Evolutionary conservation across 2,888 invertebrate species (phyloP), one percentile per base, ranked within the genome.

Genomic region (Alviniconcha strummeri): DNA sequence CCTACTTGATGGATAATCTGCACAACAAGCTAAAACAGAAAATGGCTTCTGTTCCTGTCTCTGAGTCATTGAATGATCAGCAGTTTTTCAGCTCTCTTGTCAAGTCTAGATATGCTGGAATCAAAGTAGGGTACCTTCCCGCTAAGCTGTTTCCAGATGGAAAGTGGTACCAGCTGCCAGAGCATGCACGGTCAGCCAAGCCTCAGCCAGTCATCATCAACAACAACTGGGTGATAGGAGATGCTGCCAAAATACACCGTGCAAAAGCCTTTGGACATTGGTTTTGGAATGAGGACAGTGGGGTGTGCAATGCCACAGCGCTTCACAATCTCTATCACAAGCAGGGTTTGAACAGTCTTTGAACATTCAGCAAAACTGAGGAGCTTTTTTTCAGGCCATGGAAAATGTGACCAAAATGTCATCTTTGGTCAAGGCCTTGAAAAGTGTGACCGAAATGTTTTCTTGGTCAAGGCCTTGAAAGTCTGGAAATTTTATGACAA

Each of bases 201-300:
- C 82, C 85, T 54, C 85, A 84, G 19, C 89, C 89, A 0, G 72
- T 87, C n/a, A 83, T 90, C 19, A 87, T 90, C 64, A 88, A 90
- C 84, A 90, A 90, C 83, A 90, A 90, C 77, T 90, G 90, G 90
- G 86, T 89, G 0, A 56, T 86, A 54, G 90, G 90, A 13, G 90
- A 89, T 60, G 57, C 77, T 11, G 85, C 69, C 8, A 90, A 90
- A 83, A 86, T 88, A 54, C 83, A 83, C 5, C 79, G 90, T 76
- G 90, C 90, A 13, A 89, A 89, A 80, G 83, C 87, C 69, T 90
- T 88, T 88, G 87, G 87, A 36, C 90, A 90, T 74, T 90, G 90
- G 90, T 90, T 90, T 85, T 71, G 71, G 71, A 19, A 71, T 71
- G 71, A 71, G n/a, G 8, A 17, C 8, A 8, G 9, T 7, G 71